These are phyloP conservation scores for Stenopsyche tienmushanensis DNA, from an alignment of 1,140 invertebrate genomes.

Conservation along the genomic window DNA sequence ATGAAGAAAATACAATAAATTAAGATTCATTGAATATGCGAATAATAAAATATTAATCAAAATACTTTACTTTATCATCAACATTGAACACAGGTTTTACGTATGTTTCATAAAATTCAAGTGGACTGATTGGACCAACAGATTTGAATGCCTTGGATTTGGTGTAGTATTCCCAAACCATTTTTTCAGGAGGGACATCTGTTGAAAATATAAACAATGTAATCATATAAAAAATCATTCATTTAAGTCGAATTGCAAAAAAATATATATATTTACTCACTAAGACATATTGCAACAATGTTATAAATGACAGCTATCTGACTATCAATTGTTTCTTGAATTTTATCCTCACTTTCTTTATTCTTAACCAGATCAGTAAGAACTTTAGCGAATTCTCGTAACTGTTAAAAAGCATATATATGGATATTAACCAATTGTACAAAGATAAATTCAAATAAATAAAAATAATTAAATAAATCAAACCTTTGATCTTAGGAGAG, in stretches of 20 bases:
- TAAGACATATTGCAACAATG: constrained; percentile 77
- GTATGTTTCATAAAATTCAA: constrained; percentile 78
- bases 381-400: constrained; percentile 78
- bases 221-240: too few species aligned
- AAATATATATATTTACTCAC: constrained; percentile 40
- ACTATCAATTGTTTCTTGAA: constrained; percentile 59
- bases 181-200: constrained; percentile 76
- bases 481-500: constrained; percentile 80
- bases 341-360: constrained; percentile 58
- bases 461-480: constrained; percentile 33
- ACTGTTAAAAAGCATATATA: constrained; percentile 56
- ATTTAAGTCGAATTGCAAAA: neutral
- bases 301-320: constrained; percentile 79
- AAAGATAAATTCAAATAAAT: neutral
- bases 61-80: constrained; percentile 70
- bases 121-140: constrained; percentile 74
- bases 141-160: constrained; percentile 77
- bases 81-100: constrained; percentile 81
- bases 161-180: constrained; percentile 87
- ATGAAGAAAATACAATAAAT: neutral
- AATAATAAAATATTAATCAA: neutral
- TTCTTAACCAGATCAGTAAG: constrained; percentile 64
- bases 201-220: constrained; percentile 34
- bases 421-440: neutral
- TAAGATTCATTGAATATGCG: neutral